Base-by-base conservation (phyloP, 1,140 invertebrate genomes). In the Lethrus apterus region DNA sequence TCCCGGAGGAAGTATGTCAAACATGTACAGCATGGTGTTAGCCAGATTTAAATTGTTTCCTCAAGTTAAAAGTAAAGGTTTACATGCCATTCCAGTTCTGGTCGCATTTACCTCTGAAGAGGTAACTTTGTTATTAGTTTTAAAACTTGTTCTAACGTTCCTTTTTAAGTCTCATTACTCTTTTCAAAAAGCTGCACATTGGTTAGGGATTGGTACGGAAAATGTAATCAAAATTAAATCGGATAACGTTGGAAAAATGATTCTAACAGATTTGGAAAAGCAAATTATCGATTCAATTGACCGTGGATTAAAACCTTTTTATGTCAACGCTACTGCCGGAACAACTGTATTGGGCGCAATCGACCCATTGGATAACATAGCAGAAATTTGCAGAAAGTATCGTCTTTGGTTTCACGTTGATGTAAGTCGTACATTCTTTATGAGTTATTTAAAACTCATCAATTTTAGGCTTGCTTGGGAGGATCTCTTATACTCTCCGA, bases 331-430 rank as follows among this genome's bases (percentile, higher is more conserved):
- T 0, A 87, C 83, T 0, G 78, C 81, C 1, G 86, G 85, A 0
- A 84, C 83, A 1, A 87, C 84, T 0, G 83, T 87, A 0, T 58
- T 86, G n/a, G 88, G 87, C 0, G 83, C 90, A 0, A 89, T 88
- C 56, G 92, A 95, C 67, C 83, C 89, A 2, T 60, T 95, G 3
- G 64, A 74, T 1, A 71, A 77, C 20, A 79, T 93, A 19, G 80
- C 89, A 8, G 76, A 81, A 45, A 60, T 85, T 11, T 84, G 83
- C 41, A 51, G 69, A 10, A 69, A 73, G 13, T 68, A 80, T 59
- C 59, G 70, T 54, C 57, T 93, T 4, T 93, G 90, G 90, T 69
- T 93, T 57, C 89, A 94, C 67, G 80, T 92, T 47, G 90, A 93
- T 72, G 82, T 84, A 63, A 72, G 33, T 26, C n/a, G n/a, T 5